Base-by-base conservation (phyloP, 2,797 vertebrate species). In the Pangasius larnaudii region DNA sequence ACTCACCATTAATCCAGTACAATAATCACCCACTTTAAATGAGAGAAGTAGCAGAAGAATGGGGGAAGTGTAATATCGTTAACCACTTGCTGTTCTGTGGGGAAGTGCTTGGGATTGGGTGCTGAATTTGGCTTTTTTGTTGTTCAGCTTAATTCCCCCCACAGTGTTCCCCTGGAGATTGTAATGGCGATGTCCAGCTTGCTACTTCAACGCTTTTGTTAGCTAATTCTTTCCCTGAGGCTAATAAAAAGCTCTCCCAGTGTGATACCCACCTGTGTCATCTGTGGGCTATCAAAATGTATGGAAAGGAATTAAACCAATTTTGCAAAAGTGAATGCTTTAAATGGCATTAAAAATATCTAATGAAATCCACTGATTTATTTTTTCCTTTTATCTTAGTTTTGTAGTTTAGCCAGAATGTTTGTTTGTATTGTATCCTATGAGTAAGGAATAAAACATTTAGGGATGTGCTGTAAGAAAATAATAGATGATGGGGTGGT, bases 21-120 rank as follows among this genome's bases (percentile, higher is more conserved):
- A 58, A 61, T 77, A 80, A 71, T 85, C 82, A 59, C 51, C 63
- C 39, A 7, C 24, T 85, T 72, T 80, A 80, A 88, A 85, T 79
- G 87, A 85, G 74, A 77, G 19, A 88, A 77, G 59, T 75, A 42
- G 46, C 59, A 78, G 82, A 67, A n/a, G 81, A 85, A 80, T 80
- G 39, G 59, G 19, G n/a, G 19, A 84, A 39, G 16, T 58, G 33
- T 36, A 84, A 33, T 51, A 46, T 46, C 27, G 24, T 42, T 11
- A 42, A 71, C 22, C 4, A 2, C 58, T 85, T 49, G 63, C 49
- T 58, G 65, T 56, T 59, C 75, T 80, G 83, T 46, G 49, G 80
- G 75, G 83, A 30, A 19, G 58, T 5, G 79, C 33, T 18, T 46
- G 36, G 79, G 36, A 82, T 61, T 42, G 46, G 39, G 36, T 58